Percentiles rank a stretch among this genome's conserved stretches.
These are phyloP conservation scores for Capitulum mitella DNA, from an alignment of 2,888 invertebrate species.

Conservation along the genomic window DNA sequence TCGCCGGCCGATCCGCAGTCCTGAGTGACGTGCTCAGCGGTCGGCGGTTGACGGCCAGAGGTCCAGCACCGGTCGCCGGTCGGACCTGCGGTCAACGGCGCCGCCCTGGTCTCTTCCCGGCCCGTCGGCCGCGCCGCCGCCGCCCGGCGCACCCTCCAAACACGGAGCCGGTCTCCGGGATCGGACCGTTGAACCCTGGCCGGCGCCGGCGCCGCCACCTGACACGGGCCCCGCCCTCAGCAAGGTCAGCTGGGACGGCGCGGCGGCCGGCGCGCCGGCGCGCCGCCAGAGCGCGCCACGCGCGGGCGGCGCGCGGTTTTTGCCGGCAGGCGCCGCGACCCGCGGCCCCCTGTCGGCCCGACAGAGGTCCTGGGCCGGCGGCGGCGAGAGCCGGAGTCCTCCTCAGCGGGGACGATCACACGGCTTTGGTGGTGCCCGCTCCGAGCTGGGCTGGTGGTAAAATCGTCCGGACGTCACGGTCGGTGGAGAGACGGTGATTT, in stretches of 20 bases:
- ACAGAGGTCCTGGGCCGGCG: background rate
- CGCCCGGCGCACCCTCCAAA: background rate
- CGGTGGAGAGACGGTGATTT: background rate
- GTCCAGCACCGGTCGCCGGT: too few species aligned
- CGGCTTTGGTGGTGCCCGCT: too few species aligned
- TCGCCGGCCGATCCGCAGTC: too few species aligned
- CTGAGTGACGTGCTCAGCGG: too few species aligned
- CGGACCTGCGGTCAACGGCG: too few species aligned
- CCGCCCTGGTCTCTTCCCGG: too few species aligned
- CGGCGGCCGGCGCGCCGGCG: background rate
- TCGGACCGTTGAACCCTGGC: background rate
- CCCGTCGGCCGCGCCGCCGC: too few species aligned
- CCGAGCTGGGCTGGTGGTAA: background rate
- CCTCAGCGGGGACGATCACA: too few species aligned
- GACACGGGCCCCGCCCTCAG: slow-evolving; percentile 17
- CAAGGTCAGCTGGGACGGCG: background rate
- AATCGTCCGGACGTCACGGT: background rate
- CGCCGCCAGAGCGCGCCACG: background rate
- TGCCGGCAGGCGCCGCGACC: too few species aligned
- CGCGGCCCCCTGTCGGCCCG: background rate
- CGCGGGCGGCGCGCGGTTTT: background rate
- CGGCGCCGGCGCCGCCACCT: background rate
- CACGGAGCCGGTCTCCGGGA: background rate
- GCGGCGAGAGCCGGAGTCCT: background rate
- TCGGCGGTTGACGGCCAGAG: too few species aligned